These are phyloP conservation scores for Candoia aspera DNA, from an alignment of 2,113 vertebrate species.

Conservation along the genomic window DNA sequence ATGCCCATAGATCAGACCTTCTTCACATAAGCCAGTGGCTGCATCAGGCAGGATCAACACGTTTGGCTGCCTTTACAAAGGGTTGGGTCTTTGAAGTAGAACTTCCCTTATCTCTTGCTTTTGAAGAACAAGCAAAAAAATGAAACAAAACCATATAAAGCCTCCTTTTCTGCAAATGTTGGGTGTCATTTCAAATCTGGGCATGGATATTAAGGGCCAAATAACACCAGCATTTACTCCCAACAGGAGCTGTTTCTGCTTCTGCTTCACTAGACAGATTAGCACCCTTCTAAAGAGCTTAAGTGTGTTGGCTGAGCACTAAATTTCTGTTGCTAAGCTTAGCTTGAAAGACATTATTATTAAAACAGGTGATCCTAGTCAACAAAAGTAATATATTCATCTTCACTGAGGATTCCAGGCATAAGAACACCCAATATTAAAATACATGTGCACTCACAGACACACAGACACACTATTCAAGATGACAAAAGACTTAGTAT, in stretches of 20 bases:
- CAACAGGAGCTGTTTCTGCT: background rate
- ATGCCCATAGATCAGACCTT: constrained; percentile 45
- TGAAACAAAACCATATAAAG: background rate
- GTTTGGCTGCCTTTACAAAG: constrained; percentile 54
- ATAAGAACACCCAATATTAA: background rate
- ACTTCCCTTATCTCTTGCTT: constrained; percentile 7
- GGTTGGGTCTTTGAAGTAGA: constrained; percentile 40
- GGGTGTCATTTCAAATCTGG: constrained; percentile 38
- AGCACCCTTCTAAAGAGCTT: background rate
- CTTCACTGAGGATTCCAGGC: background rate
- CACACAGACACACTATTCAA: background rate
- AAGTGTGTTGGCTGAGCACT: rapidly evolving
- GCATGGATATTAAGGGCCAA: constrained; percentile 38
- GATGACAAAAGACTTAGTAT: background rate
- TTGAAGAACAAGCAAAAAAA: constrained; percentile 6
- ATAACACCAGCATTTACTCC: background rate
- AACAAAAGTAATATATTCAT: background rate
- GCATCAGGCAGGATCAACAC: constrained; percentile 59
- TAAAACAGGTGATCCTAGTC: background rate
- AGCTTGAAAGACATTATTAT: rapidly evolving
- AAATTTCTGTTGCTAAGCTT: rapidly evolving
- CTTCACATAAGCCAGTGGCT: constrained; percentile 55
- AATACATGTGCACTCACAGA: background rate
- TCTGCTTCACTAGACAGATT: constrained; percentile 18
- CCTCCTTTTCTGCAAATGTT: constrained; percentile 30